A percentile compares a stretch with the other conserved stretches of the same genome.
Evolutionary conservation across 2,888 invertebrate species (phyloP).

Genomic region (Oscheius sp.): DNA sequence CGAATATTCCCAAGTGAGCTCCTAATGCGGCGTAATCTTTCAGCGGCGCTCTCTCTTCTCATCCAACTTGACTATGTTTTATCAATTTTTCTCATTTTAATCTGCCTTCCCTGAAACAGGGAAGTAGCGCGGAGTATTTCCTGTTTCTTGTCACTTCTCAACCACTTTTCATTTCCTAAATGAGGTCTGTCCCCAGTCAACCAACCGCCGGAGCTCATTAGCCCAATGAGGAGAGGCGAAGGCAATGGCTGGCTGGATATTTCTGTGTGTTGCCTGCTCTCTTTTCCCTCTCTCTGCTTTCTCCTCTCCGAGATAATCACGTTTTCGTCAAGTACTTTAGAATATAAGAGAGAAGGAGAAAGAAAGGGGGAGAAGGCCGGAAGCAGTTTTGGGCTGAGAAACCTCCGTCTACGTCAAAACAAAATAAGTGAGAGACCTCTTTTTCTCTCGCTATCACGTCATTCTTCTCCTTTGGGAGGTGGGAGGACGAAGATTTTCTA

Average conservation of each 20-base stretch:
- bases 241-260: constrained; percentile 5
- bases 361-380: not conserved
- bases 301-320: not conserved
- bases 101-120: too few species aligned
- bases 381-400: not conserved
- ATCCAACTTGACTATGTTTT: not conserved
- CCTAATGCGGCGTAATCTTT: constrained; percentile 35
- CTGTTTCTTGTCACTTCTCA: constrained; percentile 13
- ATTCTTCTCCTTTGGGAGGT: not conserved
- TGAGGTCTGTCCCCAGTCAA: constrained; percentile 12
- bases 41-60: constrained; percentile 18
- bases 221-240: constrained; percentile 27
- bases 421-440: too few species aligned
- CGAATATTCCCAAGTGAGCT: constrained; percentile 35
- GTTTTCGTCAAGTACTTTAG: constrained; percentile 8
- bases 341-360: too few species aligned
- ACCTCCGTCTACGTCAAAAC: too few species aligned
- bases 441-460: not conserved
- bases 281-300: constrained; percentile 2
- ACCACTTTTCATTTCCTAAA: constrained; percentile 33
- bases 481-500: not conserved
- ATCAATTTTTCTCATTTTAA: constrained; percentile 24
- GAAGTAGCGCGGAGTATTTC: too few species aligned
- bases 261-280: not conserved
- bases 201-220: constrained; percentile 27